Evolutionary conservation across 2,888 invertebrate genomes (phyloP).

Genomic region (Lobophora halterata): DNA sequence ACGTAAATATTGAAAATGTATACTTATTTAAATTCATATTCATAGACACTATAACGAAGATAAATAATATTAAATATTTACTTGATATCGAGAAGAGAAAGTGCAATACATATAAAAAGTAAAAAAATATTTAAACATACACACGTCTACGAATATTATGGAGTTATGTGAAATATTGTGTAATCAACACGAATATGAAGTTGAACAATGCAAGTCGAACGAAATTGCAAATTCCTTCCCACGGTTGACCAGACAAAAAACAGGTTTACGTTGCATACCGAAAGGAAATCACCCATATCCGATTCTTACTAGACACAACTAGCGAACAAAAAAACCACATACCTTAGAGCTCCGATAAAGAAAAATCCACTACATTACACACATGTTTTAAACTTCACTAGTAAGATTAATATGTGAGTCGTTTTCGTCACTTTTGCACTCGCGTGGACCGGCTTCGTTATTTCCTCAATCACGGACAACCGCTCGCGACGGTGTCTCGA

Average conservation of each 20-base stretch:
- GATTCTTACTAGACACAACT: conserved; percentile 46
- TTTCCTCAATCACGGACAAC: conserved; percentile 31
- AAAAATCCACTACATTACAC: conserved; percentile 40
- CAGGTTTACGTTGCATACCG: conserved; percentile 67
- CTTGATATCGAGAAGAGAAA: too few relatives aligned
- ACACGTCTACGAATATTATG: too few relatives aligned
- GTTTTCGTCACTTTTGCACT: conserved; percentile 47
- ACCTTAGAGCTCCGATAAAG: conserved; percentile 51
- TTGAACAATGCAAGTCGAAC: conserved; percentile 37
- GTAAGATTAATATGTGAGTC: conserved; percentile 56
- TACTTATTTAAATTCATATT: too few relatives aligned
- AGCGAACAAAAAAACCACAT: conserved; percentile 39
- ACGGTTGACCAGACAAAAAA: conserved; percentile 71
- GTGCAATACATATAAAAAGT: too few relatives aligned
- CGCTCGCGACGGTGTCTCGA: conserved; percentile 34
- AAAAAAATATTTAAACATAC: too few relatives aligned
- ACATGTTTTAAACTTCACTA: conserved; percentile 64
- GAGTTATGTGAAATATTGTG: conserved; percentile 11
- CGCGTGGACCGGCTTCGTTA: conserved; percentile 47
- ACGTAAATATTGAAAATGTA: too few relatives aligned
- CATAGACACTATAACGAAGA: too few relatives aligned
- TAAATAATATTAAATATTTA: too few relatives aligned
- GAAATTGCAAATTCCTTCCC: conserved; percentile 68
- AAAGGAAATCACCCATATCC: conserved; percentile 67
- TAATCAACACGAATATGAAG: conserved; percentile 12